A percentile compares a stretch with the other conserved stretches of the same genome.
phyloP scores from a whole-genome alignment of 1,140 invertebrate genomes.

The Macrosteles quadrilineatus region DNA sequence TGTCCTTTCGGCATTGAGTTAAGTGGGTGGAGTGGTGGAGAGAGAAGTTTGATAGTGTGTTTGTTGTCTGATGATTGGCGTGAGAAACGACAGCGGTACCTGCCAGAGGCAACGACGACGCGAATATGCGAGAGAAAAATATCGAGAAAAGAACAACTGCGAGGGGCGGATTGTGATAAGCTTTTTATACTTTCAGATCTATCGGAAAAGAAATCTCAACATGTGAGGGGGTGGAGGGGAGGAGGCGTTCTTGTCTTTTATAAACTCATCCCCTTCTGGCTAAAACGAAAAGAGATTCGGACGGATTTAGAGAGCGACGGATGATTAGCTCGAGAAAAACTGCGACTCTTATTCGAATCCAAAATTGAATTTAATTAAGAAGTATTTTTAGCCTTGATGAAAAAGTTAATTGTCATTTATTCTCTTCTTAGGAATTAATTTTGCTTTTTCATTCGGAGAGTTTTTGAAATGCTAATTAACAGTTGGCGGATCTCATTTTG shows the following conservation, averaged over 20 bases:
- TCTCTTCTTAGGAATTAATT: conserved; percentile 20
- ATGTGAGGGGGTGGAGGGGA: conserved; percentile 15
- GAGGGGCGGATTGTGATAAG: conserved; percentile 31
- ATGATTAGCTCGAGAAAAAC: conserved; percentile 25
- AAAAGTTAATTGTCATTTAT: conserved; percentile 29
- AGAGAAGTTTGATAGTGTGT: not conserved
- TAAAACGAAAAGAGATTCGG: conserved; percentile 13
- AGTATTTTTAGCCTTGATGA: conserved; percentile 23
- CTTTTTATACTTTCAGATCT: conserved; percentile 37
- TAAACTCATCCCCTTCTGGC: conserved; percentile 26
- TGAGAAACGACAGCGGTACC: not conserved
- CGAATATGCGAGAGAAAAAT: conserved; percentile 20
- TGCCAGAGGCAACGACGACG: not conserved
- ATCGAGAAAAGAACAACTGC: conserved; percentile 27
- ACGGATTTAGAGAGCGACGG: conserved; percentile 21
- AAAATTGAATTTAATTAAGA: conserved; percentile 22
- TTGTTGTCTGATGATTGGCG: conserved; percentile 6
- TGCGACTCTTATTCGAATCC: not conserved
- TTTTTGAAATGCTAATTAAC: conserved; percentile 14
- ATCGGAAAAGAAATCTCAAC: conserved; percentile 34
- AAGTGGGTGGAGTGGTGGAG: too few relatives aligned
- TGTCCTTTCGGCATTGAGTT: too few relatives aligned
- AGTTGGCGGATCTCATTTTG: not conserved
- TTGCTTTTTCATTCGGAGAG: conserved; percentile 39
- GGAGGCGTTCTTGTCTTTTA: conserved; percentile 25